Evolutionary conservation across 2,113 vertebrate genomes (phyloP).

Genomic region (Actinemys pallida): DNA sequence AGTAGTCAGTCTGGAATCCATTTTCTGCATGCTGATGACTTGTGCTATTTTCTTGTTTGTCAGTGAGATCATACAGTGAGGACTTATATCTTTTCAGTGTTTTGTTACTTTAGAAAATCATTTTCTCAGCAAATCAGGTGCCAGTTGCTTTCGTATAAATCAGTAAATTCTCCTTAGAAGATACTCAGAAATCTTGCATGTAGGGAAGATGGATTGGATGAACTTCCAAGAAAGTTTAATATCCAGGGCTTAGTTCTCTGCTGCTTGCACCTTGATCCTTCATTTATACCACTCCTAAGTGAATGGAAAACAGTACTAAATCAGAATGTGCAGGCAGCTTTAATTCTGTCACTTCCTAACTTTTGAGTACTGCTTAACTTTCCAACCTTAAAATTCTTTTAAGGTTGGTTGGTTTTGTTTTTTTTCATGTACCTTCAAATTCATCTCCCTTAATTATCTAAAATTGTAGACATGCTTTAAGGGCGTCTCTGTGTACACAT

Average conservation of each 20-base stretch:
- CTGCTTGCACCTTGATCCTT: neutral
- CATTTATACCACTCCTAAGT: slow-evolving; percentile 19
- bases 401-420: neutral
- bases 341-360: accelerated
- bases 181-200: neutral
- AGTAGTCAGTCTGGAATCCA: slow-evolving; percentile 48
- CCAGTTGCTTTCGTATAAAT: slow-evolving; percentile 17
- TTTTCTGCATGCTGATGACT: neutral
- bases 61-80: neutral
- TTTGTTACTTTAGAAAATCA: slow-evolving; percentile 35
- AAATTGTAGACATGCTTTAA: neutral
- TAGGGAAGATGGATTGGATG: slow-evolving; percentile 21
- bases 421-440: slow-evolving; percentile 15
- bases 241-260: neutral
- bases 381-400: neutral
- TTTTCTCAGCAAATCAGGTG: slow-evolving; percentile 35
- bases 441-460: slow-evolving; percentile 59
- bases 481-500: neutral
- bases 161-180: slow-evolving; percentile 17
- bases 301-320: neutral
- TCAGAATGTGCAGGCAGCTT: accelerated
- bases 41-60: neutral
- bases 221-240: slow-evolving; percentile 45
- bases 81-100: neutral
- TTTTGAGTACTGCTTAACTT: neutral